These are phyloP conservation scores for Craterocephalus amniculus DNA, from an alignment of 2,797 vertebrate species.

Conservation along the genomic window DNA sequence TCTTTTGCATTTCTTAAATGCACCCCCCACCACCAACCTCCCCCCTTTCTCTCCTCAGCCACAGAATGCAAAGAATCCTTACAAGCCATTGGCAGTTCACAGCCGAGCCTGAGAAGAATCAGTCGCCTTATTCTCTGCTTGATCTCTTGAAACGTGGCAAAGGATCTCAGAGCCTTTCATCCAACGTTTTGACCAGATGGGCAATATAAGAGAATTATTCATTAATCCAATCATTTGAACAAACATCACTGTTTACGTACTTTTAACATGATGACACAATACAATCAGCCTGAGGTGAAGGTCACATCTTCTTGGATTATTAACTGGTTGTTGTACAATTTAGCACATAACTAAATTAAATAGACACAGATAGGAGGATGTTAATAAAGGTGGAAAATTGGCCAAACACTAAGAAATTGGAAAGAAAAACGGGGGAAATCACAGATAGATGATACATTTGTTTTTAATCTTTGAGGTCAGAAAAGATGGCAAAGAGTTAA, in stretches of 20 bases:
- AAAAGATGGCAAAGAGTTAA: background rate
- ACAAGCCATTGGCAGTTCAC: conserved; percentile 38
- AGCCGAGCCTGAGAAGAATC: conserved; percentile 27
- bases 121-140: background rate
- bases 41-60: conserved; percentile 27
- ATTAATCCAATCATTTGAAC: background rate
- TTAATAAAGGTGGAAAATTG: background rate
- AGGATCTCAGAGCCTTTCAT: conserved; percentile 4
- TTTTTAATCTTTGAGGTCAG: background rate
- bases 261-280: conserved; percentile 8
- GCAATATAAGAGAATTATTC: background rate
- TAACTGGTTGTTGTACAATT: background rate
- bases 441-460: background rate
- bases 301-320: background rate
- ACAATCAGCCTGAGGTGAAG: background rate
- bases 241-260: background rate
- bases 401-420: background rate
- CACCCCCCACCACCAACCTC: background rate
- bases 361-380: background rate
- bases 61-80: conserved; percentile 60
- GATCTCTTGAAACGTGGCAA: conserved; percentile 3
- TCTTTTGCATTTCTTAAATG: conserved; percentile 14
- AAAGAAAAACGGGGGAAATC: background rate
- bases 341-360: background rate
- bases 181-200: background rate